phyloP scores from a whole-genome alignment of 2,797 vertebrate genomes.

The Sylvilagus floridanus region DNA sequence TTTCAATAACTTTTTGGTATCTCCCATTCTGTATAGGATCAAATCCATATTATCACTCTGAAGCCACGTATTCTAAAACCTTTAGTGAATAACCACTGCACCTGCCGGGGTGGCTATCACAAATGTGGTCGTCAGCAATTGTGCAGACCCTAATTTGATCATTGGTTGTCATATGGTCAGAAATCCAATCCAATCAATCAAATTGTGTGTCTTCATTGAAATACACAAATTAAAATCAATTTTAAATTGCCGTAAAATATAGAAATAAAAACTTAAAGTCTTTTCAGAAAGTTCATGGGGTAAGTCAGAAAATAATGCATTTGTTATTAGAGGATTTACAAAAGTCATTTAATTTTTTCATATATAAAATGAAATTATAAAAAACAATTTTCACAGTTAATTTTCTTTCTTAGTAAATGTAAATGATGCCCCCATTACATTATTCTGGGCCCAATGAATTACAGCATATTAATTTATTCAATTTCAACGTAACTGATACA shows the following conservation, averaged over 20 bases:
- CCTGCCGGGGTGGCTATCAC: neutral
- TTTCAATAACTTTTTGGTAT: neutral
- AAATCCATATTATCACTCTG: neutral
- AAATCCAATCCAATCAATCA: neutral
- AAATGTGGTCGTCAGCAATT: accelerated
- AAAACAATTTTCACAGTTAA: too few relatives aligned
- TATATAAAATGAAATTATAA: too few relatives aligned
- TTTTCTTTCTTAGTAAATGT: neutral
- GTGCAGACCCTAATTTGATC: neutral
- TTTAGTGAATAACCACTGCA: neutral
- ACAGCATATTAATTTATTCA: neutral
- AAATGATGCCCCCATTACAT: neutral
- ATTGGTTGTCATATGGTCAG: neutral
- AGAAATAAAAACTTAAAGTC: neutral
- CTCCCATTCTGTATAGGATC: neutral
- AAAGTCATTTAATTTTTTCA: neutral
- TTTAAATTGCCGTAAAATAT: conserved; percentile 4
- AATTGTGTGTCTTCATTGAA: neutral
- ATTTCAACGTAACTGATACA: neutral
- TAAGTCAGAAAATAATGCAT: neutral
- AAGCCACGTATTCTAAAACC: neutral
- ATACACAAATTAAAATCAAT: neutral
- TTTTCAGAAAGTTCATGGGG: neutral
- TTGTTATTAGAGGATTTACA: neutral
- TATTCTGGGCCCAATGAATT: neutral